Conservation (phyloP, 2,797 vertebrate species). For the Petrocephalus sullivani region DNA sequence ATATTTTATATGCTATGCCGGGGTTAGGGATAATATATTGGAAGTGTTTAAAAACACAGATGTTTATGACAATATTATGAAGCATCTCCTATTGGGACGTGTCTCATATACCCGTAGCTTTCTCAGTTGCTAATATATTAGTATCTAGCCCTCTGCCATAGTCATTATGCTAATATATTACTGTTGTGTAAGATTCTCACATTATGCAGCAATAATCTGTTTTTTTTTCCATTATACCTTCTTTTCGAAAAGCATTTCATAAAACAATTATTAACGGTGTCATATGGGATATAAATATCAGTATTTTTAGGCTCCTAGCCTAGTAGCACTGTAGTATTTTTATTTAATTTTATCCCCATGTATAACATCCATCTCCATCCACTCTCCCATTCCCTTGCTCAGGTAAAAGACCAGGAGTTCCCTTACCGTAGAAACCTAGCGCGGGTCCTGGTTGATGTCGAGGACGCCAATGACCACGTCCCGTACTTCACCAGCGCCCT, state of each 20-base stretch:
- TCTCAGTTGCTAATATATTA: constrained; percentile 15
- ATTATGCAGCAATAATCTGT: constrained; percentile 10
- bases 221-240: constrained; percentile 19
- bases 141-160: constrained; percentile 17
- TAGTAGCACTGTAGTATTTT: constrained; percentile 9
- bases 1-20: constrained; percentile 12
- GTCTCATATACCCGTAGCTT: not conserved
- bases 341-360: not conserved
- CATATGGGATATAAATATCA: constrained; percentile 29
- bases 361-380: too few relatives aligned
- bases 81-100: not conserved
- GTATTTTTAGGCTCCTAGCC: constrained; percentile 28
- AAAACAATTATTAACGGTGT: constrained; percentile 28
- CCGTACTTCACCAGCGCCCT: constrained; percentile 85
- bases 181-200: constrained; percentile 20
- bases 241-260: constrained; percentile 20
- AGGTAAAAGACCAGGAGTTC: constrained; percentile 98
- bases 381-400: not conserved
- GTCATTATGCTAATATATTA: constrained; percentile 32
- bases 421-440: constrained; percentile 88
- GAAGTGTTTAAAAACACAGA: constrained; percentile 27
- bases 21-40: constrained; percentile 5
- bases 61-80: constrained; percentile 4
- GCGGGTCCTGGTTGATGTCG: constrained; percentile 83
- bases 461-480: constrained; percentile 91